Conservation (phyloP, 2,888 invertebrate species). For the Drosophila mayaguana region DNA sequence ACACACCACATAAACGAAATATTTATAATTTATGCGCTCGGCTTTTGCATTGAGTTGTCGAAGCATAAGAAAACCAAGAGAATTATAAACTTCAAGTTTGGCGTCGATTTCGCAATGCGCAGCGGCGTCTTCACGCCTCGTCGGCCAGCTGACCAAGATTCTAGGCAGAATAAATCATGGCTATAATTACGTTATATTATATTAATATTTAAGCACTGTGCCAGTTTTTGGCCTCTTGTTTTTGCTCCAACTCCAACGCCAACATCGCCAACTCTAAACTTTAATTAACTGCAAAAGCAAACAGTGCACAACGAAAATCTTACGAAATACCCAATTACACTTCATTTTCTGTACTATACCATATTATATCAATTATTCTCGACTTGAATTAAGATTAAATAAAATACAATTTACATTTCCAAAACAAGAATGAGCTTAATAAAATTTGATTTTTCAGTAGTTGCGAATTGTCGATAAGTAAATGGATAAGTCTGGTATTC, state of each 20-base stretch:
- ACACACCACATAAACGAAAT: constrained; percentile 31
- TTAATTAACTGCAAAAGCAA: constrained; percentile 76
- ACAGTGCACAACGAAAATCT: constrained; percentile 75
- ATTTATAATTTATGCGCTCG: constrained; percentile 64
- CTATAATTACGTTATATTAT: constrained; percentile 69
- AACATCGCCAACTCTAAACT: constrained; percentile 26
- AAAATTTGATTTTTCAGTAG: neutral
- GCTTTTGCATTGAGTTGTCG: constrained; percentile 49
- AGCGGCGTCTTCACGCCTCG: constrained; percentile 66
- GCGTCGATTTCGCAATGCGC: constrained; percentile 53
- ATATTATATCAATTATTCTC: neutral
- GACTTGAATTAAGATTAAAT: neutral
- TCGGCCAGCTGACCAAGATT: constrained; percentile 67
- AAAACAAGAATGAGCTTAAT: neutral
- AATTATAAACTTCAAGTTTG: constrained; percentile 43
- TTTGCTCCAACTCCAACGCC: constrained; percentile 21
- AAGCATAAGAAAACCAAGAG: constrained; percentile 21
- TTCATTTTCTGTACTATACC: constrained; percentile 15
- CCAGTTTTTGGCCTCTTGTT: constrained; percentile 50
- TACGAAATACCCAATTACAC: constrained; percentile 72
- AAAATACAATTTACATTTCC: neutral
- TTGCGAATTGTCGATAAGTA: neutral
- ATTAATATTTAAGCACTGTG: constrained; percentile 67
- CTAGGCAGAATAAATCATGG: constrained; percentile 66
- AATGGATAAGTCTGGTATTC: no score